Percentiles rank a stretch among this genome's conserved stretches.
Conservation (phyloP, 2,888 invertebrate genomes). For the Pandemis heparana region DNA sequence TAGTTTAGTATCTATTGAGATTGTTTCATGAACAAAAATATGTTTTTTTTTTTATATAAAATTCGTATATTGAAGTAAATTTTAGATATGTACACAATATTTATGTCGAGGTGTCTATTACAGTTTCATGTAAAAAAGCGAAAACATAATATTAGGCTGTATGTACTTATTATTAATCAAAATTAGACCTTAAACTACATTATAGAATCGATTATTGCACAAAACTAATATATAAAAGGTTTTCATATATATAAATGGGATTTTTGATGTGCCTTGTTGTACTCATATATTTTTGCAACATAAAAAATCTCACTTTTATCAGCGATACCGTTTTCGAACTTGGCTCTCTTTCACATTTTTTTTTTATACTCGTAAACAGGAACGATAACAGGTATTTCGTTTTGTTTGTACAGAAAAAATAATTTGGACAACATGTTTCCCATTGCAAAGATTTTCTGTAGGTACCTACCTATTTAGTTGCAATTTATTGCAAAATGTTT, state of each 20-base stretch:
- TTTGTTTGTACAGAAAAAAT: no score
- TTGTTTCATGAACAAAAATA: constrained; percentile 14
- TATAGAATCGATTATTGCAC: constrained; percentile 46
- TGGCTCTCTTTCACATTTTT: no score
- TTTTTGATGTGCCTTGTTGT: not conserved
- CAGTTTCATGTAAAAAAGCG: constrained; percentile 16
- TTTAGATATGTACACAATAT: constrained; percentile 38
- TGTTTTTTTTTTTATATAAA: not conserved
- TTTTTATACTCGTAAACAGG: no score
- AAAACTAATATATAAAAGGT: constrained; percentile 24
- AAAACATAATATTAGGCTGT: constrained; percentile 35
- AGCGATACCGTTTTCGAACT: no score
- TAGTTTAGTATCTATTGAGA: constrained; percentile 1
- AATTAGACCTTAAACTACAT: constrained; percentile 47
- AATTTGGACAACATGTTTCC: no score
- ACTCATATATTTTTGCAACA: not conserved
- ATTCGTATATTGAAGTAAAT: constrained; percentile 13
- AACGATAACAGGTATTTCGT: no score
- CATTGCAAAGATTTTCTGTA: no score
- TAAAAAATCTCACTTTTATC: no score
- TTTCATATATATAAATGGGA: constrained; percentile 38
- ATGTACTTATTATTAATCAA: constrained; percentile 35
- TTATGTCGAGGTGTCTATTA: constrained; percentile 22
- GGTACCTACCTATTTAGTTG: no score
- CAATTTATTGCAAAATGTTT: no score